Evolutionary conservation across 2,888 invertebrate genomes (phyloP), one percentile per base, ranked within the genome.

Genomic region (Tiliacea citrago): DNA sequence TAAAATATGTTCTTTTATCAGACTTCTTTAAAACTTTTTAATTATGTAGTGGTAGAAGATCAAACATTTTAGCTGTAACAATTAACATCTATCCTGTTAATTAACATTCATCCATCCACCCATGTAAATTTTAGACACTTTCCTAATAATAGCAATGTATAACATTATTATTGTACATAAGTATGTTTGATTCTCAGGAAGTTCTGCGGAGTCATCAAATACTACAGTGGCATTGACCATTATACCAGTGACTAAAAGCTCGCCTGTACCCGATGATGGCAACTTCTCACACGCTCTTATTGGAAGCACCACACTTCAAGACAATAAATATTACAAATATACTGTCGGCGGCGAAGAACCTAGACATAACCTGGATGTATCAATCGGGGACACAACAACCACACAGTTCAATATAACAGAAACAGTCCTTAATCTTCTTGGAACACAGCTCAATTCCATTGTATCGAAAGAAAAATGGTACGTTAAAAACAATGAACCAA

Each of bases 281-380:
- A 65, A 74, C 35, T 39, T 47, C 1, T 68, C 65, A 29, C 21
- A 68, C 16, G 35, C 66, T 77, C 12, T 35, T 16, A 57, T 49
- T 2, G 51, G 29, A 68, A 75, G 13, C 12, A 74, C 55, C 1
- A 75, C 65, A 42, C 42, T 62, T 35, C 53, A 66, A 57, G 74
- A 68, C 16, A 73, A 77, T 21, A 61, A 73, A 16, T 87, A 87
- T 71, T 87, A 84, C 21, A 84, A 80, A 68, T 87, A 87, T 57
- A 39, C 62, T 21, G 24, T 84, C 8, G 68, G 68, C 12, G 67
- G 21, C 16, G 67, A 62, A 60, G 63, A 75, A 12, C 45, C 69
- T 29, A 49, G 35, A n/a, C 16, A 39, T 58, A 69, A 60, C 2
- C 10, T 35, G 3, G 29, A 73, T 53, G 16, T 6, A 29, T 13